These are phyloP conservation scores for Bucco capensis DNA, from an alignment of 2,113 vertebrate genomes.

Conservation along the genomic window DNA sequence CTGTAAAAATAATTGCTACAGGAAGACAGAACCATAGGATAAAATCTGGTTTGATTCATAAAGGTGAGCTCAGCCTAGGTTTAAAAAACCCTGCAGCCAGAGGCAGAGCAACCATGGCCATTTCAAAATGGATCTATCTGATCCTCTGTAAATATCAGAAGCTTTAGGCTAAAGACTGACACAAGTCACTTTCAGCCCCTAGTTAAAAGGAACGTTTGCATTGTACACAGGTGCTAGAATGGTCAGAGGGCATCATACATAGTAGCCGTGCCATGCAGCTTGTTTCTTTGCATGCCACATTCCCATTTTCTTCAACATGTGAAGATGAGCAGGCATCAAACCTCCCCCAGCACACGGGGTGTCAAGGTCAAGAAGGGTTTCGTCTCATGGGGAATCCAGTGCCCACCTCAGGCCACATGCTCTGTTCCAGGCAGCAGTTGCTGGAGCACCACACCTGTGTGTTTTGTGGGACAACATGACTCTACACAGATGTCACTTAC, in stretches of 20 bases:
- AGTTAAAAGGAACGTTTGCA: not conserved
- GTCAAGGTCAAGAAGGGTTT: not conserved
- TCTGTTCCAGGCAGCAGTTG: not conserved
- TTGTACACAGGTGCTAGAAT: not conserved
- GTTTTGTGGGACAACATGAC: not conserved
- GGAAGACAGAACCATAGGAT: not conserved
- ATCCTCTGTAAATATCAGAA: not conserved
- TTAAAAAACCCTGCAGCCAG: not conserved
- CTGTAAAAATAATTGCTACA: not conserved
- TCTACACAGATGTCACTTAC: not conserved
- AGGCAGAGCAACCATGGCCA: not conserved
- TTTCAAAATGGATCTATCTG: not conserved
- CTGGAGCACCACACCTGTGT: not conserved
- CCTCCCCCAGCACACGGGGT: accelerated
- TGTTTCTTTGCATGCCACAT: accelerated
- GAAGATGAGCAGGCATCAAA: not conserved
- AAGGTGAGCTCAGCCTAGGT: not conserved
- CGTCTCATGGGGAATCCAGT: not conserved
- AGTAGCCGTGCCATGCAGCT: accelerated
- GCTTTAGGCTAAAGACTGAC: not conserved
- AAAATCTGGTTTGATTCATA: not conserved
- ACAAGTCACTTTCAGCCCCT: not conserved
- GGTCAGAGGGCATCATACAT: accelerated
- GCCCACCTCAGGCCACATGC: not conserved
- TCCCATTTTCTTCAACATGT: accelerated